These are phyloP conservation scores for Scaptomyza parva DNA, from an alignment of 2,888 invertebrate genomes.

Conservation along the genomic window DNA sequence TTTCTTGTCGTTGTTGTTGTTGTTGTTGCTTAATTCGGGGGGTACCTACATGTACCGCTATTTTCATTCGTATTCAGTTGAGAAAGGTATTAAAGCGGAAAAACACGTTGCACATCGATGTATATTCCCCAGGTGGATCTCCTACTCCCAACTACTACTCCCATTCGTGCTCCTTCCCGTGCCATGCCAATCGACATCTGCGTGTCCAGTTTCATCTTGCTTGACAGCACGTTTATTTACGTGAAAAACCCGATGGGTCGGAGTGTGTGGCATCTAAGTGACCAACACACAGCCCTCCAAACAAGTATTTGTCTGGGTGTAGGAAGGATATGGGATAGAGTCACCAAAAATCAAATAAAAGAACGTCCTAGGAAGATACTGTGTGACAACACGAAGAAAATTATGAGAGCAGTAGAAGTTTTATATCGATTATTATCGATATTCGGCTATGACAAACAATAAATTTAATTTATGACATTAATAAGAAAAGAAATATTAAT, in stretches of 20 bases:
- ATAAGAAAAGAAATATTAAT: no score
- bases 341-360: conserved; percentile 33
- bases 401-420: no score
- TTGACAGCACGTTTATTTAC: conserved; percentile 65
- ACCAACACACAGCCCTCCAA: conserved; percentile 1
- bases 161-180: neutral
- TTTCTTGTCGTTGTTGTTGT: conserved; percentile 2
- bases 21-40: conserved; percentile 1
- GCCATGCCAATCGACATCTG: conserved; percentile 3
- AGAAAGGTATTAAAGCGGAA: conserved; percentile 80
- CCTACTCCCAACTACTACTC: neutral
- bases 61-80: conserved; percentile 76
- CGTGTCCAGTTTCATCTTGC: conserved; percentile 5
- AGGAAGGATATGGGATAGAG: conserved; percentile 3
- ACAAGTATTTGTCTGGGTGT: neutral
- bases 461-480: no score
- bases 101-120: conserved; percentile 81
- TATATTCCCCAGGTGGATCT: conserved; percentile 55
- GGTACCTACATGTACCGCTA: conserved; percentile 61
- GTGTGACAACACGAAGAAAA: no score
- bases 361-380: conserved; percentile 11
- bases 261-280: no score
- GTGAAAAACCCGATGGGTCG: conserved; percentile 44
- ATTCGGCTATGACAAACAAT: no score
- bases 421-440: no score